A percentile compares a stretch with the other conserved stretches of the same genome.
Evolutionary conservation across 1,140 invertebrate genomes (phyloP).

Genomic region (Danaus melanippus): DNA sequence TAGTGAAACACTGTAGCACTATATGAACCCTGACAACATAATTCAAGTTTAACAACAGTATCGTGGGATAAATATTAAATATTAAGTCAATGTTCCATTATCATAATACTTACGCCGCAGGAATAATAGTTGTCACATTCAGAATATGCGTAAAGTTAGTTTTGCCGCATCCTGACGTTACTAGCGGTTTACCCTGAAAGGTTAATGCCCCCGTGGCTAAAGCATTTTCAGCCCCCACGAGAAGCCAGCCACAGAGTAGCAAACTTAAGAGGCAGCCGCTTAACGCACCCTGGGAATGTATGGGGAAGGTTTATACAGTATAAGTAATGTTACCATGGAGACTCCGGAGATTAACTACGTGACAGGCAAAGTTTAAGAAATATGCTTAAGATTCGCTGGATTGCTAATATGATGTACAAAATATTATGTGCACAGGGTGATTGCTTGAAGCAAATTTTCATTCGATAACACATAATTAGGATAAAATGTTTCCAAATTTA

Average conservation of each 20-base stretch:
- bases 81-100: no score
- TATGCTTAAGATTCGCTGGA: slow-evolving; percentile 3
- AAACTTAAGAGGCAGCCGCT: slow-evolving; percentile 56
- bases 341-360: no score
- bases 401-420: neutral
- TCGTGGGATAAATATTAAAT: no score
- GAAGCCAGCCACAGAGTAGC: slow-evolving; percentile 58
- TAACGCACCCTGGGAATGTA: slow-evolving; percentile 48
- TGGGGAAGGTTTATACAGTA: neutral
- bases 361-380: neutral
- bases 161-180: slow-evolving; percentile 52
- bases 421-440: no score
- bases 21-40: slow-evolving; percentile 1
- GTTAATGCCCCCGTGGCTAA: slow-evolving; percentile 58
- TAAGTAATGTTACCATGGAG: no score
- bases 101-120: slow-evolving; percentile 38
- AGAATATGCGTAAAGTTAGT: slow-evolving; percentile 49
- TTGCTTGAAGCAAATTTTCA: no score
- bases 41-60: no score
- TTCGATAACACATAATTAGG: no score
- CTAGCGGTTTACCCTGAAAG: slow-evolving; percentile 57
- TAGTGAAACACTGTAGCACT: neutral
- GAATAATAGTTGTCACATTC: slow-evolving; percentile 35
- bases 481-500: no score
- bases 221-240: slow-evolving; percentile 61